phyloP scores from a whole-genome alignment of 2,888 invertebrate genomes.

The Muscina levida region DNA sequence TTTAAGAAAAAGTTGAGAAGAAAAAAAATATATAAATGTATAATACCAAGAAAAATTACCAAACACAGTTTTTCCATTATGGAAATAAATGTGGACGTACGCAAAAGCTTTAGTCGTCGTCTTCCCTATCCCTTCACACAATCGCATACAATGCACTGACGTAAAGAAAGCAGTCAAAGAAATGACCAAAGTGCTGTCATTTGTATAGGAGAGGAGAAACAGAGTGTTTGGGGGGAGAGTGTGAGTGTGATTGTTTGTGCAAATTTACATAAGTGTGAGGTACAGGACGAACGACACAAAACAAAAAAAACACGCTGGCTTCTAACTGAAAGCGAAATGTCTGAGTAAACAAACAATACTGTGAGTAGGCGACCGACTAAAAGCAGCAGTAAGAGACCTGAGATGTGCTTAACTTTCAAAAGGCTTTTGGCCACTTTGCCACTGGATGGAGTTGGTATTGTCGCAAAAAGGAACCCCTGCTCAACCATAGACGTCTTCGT shows the following conservation, averaged over 20 bases:
- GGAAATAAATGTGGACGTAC: conserved; percentile 75
- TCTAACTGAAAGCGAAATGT: conserved; percentile 13
- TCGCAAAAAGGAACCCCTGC: conserved; percentile 19
- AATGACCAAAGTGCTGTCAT: conserved; percentile 60
- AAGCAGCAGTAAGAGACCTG: not conserved
- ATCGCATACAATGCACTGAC: too few relatives aligned
- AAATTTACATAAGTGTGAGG: conserved; percentile 36
- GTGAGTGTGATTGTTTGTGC: not conserved
- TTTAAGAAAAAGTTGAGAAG: conserved; percentile 29
- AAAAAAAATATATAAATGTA: conserved; percentile 32
- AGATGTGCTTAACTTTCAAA: conserved; percentile 21
- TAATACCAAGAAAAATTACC: conserved; percentile 73
- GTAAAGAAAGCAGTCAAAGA: conserved; percentile 60
- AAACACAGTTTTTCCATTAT: conserved; percentile 78
- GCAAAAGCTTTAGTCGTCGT: too few relatives aligned
- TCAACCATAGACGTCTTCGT: conserved; percentile 1
- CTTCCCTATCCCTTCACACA: too few relatives aligned
- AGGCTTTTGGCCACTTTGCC: conserved; percentile 41
- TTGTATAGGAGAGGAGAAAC: conserved; percentile 42
- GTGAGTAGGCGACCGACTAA: conserved; percentile 4
- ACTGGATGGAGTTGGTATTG: not conserved
- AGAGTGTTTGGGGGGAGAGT: too few relatives aligned
- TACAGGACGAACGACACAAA: not conserved
- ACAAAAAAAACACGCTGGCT: not conserved
- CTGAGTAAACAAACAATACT: conserved; percentile 31